A percentile compares a stretch with the other conserved stretches of the same genome.
Conservation (phyloP, 2,797 vertebrate species). For the Hoplostethus atlanticus region DNA sequence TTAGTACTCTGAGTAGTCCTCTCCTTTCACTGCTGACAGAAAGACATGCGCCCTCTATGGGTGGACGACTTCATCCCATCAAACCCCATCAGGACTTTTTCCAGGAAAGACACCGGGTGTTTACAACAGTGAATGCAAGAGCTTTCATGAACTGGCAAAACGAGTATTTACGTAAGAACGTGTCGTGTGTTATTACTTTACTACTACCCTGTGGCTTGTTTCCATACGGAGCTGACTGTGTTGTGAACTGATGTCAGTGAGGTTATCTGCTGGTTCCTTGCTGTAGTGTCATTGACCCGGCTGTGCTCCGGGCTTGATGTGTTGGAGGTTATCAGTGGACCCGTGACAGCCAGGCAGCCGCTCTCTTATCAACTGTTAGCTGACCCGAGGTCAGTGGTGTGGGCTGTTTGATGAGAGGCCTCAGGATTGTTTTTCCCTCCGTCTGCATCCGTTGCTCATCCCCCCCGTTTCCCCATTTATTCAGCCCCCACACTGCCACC, state of each 20-base stretch:
- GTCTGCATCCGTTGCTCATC: conserved; percentile 64
- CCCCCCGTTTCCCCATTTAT: conserved; percentile 35
- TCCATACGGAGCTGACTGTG: not conserved
- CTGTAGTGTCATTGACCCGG: conserved; percentile 41
- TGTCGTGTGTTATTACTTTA: too few relatives aligned
- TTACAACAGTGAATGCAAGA: too few relatives aligned
- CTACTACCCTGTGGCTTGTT: too few relatives aligned
- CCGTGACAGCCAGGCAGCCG: conserved; percentile 43
- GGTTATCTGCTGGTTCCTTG: conserved; percentile 10
- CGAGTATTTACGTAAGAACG: too few relatives aligned
- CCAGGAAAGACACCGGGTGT: too few relatives aligned
- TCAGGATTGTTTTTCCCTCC: conserved; percentile 62
- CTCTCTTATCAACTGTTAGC: conserved; percentile 52
- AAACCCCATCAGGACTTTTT: too few relatives aligned
- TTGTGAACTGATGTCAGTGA: conserved; percentile 3
- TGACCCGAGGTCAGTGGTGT: conserved; percentile 70
- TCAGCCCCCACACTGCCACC: conserved; percentile 27
- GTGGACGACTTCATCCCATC: too few relatives aligned
- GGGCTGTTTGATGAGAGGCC: conserved; percentile 59
- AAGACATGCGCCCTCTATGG: too few relatives aligned
- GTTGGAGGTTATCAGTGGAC: conserved; percentile 54
- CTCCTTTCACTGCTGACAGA: too few relatives aligned
- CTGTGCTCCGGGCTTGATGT: conserved; percentile 32
- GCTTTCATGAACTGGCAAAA: too few relatives aligned
- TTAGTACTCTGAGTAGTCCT: too few relatives aligned